phyloP scores from a whole-genome alignment of 2,888 invertebrate species.

The Thymelicus sylvestris region DNA sequence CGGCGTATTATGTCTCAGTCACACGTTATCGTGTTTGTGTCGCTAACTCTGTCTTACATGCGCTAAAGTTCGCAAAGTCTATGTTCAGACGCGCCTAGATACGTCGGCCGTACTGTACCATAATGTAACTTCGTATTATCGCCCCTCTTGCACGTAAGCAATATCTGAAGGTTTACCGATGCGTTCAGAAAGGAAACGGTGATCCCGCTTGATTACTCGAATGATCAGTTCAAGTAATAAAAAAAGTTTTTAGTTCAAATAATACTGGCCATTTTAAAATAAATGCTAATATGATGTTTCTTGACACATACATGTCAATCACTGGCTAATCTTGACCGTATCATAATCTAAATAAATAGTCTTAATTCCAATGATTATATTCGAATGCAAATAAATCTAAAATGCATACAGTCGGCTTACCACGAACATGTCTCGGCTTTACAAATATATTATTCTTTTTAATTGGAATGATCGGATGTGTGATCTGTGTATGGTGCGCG shows the following conservation, averaged over 20 bases:
- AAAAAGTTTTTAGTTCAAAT: not conserved
- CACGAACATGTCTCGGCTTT: constrained; percentile 74
- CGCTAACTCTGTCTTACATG: too few relatives aligned
- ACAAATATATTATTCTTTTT: constrained; percentile 69
- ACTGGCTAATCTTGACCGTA: not conserved
- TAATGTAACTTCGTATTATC: too few relatives aligned
- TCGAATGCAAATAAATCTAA: not conserved
- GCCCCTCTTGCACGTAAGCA: too few relatives aligned
- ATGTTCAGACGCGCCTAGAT: too few relatives aligned
- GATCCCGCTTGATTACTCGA: too few relatives aligned
- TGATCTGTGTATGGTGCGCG: constrained; percentile 71
- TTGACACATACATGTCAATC: constrained; percentile 4
- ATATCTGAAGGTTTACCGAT: too few relatives aligned
- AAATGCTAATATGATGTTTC: not conserved
- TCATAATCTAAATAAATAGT: constrained; percentile 18
- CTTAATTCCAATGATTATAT: not conserved
- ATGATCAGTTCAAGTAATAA: too few relatives aligned
- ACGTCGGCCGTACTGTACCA: too few relatives aligned
- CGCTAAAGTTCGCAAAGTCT: too few relatives aligned
- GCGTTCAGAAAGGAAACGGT: too few relatives aligned
- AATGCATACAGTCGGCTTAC: constrained; percentile 72
- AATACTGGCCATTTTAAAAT: not conserved
- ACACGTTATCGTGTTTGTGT: too few relatives aligned
- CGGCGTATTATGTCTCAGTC: too few relatives aligned
- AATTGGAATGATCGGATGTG: constrained; percentile 55